Evolutionary conservation across 2,888 invertebrate genomes (phyloP), one percentile per base, ranked within the genome.

Genomic region (Eupithecia abbreviata): DNA sequence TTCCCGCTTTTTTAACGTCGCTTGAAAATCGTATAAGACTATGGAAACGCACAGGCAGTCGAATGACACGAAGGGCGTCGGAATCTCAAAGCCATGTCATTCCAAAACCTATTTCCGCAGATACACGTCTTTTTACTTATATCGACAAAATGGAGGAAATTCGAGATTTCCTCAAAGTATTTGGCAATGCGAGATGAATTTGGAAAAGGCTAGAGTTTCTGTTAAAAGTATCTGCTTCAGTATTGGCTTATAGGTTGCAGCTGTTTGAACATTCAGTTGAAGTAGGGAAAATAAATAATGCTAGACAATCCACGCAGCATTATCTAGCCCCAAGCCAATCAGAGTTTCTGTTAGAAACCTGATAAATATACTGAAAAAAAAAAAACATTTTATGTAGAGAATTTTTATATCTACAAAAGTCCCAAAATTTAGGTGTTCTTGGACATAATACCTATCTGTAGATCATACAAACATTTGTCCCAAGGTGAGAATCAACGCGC

Each of bases 91-190:
- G 81, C 79, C 79, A 79, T 78, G 82, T 82, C 82, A 83, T 82
- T 83, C 82, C 76, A 80, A 81, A 83, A 82, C 79, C 82, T 81
- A 84, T 84, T 83, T 84, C 82, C 81, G 78, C 47, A 77, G 79
- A 82, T 79, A 77, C 79, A 69, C 74, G 79, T 75, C 80, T 81
- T 82, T 82, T 82, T 81, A 80, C 79, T 79, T 79, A 77, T 80
- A 82, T 81, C 79, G 81, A 79, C 76, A 77, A 79, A 79, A 80
- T 77, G 77, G 75, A 77, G 81, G 82, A 82, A 81, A 81, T 80
- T 77, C 79, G 79, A 79, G 78, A 81, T 82, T 80, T 82, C 82
- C 82, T 81, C 79, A 69, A 69, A 47, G 47, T 79, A 78, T 79
- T 79, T 79, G 77, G 77, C 75, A 76, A 77, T 62, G 72, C 62